Percentiles rank a stretch among this genome's conserved stretches.
Evolutionary conservation across 2,113 vertebrate species (phyloP).

Genomic region (Speoplatyrhinus poulsoni): DNA sequence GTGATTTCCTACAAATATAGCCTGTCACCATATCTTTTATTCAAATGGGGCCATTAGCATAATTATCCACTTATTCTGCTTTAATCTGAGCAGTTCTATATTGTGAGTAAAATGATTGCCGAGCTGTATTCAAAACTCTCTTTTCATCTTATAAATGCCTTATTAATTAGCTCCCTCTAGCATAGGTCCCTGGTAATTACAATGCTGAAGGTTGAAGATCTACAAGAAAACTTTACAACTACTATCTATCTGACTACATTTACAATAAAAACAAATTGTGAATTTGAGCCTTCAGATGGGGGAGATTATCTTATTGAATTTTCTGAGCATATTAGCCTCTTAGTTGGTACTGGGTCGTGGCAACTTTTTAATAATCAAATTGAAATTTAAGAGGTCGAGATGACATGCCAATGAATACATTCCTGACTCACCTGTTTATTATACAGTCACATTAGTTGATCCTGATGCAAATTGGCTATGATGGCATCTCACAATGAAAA

Average conservation of each 20-base stretch:
- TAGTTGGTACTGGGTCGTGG: constrained; percentile 30
- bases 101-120: constrained; percentile 70
- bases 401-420: constrained; percentile 70
- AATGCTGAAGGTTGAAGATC: constrained; percentile 6
- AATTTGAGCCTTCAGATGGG: not conserved
- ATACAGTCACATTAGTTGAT: constrained; percentile 76
- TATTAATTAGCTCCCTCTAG: constrained; percentile 80
- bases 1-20: constrained; percentile 52
- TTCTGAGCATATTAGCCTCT: constrained; percentile 7
- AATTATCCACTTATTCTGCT: constrained; percentile 73
- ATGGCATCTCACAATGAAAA: constrained; percentile 74
- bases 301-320: not conserved
- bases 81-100: constrained; percentile 72
- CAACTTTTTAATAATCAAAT: constrained; percentile 32
- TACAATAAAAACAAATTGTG: not conserved
- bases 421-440: constrained; percentile 80
- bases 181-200: constrained; percentile 67
- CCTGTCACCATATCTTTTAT: constrained; percentile 68
- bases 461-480: constrained; percentile 75
- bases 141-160: constrained; percentile 67
- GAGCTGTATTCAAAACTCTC: constrained; percentile 67
- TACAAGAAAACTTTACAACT: constrained; percentile 52
- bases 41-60: constrained; percentile 72
- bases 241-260: not conserved
- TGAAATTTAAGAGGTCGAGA: constrained; percentile 52